Base-by-base conservation (phyloP, 2,888 invertebrate species). In the Papilio elwesi region DNA sequence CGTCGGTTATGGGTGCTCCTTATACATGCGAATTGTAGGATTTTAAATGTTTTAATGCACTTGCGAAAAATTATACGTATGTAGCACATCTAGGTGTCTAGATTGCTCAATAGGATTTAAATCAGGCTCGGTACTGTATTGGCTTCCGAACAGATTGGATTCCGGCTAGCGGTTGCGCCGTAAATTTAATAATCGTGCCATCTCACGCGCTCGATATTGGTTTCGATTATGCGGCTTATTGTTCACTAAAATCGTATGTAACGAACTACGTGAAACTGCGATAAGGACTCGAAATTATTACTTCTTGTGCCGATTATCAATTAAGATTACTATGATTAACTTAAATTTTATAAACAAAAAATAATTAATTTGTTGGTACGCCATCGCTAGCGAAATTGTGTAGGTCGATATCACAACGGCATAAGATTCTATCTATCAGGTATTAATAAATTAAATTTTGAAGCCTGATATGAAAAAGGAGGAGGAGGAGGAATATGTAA, bases 91-190 rank as follows among this genome's bases (percentile, higher is more conserved):
- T 62, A 62, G 7, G 12, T 26, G 6, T 0, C 9, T 43, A 49
- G 51, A 65, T 65, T 51, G 51, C 65, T 65, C 51, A 51, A 65
- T 65, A 65, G 26, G 65, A 65, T 65, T 65, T 65, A 65, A 65
- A 65, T 65, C 65, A 65, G 51, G 36, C 65, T 64, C 48, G 48
- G 36, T 65, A 65, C 48, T 65, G 51, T 65, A 65, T 65, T 65
- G 64, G 65, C 65, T 65, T 62, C 59, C 59, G 59, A 43, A 65
- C 65, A 51, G 49, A 65, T 65, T 65, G 65, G 65, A 65, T 65
- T 65, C 65, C 51, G 36, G 49, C 51, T 26, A n/a, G 65, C 65
- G 49, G 65, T 65, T 65, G 51, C 65, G 65, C 49, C 36, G 65
- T 65, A 64, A 64, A 64, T 65, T 65, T 36, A 65, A 65, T 65